Evolutionary conservation across 2,888 invertebrate genomes (phyloP).

Genomic region (Bembecia ichneumoniformis): DNA sequence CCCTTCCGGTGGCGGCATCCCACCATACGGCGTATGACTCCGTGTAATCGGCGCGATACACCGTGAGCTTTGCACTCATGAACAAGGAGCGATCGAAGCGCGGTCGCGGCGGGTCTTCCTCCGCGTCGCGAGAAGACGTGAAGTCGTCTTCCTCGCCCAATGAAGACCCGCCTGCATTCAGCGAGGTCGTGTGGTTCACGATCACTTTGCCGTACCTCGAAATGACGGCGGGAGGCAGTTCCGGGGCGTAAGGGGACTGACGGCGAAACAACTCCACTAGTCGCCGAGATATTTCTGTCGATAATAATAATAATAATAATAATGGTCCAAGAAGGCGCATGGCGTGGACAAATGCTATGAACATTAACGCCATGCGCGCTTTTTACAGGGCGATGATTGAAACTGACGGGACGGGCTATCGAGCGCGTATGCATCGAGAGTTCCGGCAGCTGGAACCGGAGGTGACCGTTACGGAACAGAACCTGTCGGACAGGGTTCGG

Average conservation of each 20-base stretch:
- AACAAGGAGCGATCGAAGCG: slow-evolving; percentile 30
- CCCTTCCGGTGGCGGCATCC: slow-evolving; percentile 39
- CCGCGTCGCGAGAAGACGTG: neutral
- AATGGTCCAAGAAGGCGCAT: no score
- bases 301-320: neutral
- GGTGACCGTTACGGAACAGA: no score
- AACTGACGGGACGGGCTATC: no score
- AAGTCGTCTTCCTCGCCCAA: neutral
- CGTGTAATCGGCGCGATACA: slow-evolving; percentile 40
- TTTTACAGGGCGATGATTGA: no score
- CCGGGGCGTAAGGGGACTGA: slow-evolving; percentile 28
- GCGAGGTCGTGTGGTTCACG: neutral
- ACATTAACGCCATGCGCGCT: no score
- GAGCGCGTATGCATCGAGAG: no score
- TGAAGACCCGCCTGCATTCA: neutral
- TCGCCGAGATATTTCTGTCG: slow-evolving; percentile 28
- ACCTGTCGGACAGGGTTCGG: no score
- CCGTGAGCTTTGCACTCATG: slow-evolving; percentile 35
- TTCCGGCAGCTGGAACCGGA: no score
- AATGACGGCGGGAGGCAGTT: slow-evolving; percentile 39
- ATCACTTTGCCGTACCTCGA: slow-evolving; percentile 7
- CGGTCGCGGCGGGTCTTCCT: slow-evolving; percentile 23
- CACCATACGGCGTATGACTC: slow-evolving; percentile 45
- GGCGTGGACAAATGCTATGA: no score
- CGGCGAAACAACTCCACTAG: slow-evolving; percentile 36